Evolutionary conservation across 2,113 vertebrate genomes (phyloP).

Genomic region (Trematocara stigmaticum): DNA sequence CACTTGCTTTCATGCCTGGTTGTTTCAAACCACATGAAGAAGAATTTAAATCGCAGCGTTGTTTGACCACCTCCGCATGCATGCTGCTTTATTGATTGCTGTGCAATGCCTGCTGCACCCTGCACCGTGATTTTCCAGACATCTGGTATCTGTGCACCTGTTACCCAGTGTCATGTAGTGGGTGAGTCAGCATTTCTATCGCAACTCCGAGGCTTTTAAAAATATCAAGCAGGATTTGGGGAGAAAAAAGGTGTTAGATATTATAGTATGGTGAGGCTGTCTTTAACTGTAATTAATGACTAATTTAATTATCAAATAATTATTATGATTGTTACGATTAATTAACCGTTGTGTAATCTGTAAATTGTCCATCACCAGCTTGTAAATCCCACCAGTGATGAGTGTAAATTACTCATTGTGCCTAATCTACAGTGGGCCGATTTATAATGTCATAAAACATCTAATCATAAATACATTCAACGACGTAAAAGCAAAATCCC

Average conservation of each 20-base stretch:
- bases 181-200: slow-evolving; percentile 37
- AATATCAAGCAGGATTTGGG: background rate
- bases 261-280: background rate
- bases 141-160: slow-evolving; percentile 44
- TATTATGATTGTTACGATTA: background rate
- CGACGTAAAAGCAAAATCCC: background rate
- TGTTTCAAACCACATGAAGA: slow-evolving; percentile 17
- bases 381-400: background rate
- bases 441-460: background rate
- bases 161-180: slow-evolving; percentile 11
- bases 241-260: background rate
- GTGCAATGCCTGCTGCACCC: slow-evolving; percentile 1
- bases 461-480: background rate
- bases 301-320: background rate
- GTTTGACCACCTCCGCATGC: slow-evolving; percentile 41
- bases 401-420: background rate
- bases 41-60: slow-evolving; percentile 7
- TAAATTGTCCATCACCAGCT: background rate
- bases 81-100: slow-evolving; percentile 32
- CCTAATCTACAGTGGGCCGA: background rate
- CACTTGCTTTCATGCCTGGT: slow-evolving; percentile 1
- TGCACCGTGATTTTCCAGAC: slow-evolving; percentile 25
- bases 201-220: background rate
- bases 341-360: background rate
- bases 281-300: background rate